Conservation (phyloP, 2,113 vertebrate genomes). For the Phocoena sinus region DNA sequence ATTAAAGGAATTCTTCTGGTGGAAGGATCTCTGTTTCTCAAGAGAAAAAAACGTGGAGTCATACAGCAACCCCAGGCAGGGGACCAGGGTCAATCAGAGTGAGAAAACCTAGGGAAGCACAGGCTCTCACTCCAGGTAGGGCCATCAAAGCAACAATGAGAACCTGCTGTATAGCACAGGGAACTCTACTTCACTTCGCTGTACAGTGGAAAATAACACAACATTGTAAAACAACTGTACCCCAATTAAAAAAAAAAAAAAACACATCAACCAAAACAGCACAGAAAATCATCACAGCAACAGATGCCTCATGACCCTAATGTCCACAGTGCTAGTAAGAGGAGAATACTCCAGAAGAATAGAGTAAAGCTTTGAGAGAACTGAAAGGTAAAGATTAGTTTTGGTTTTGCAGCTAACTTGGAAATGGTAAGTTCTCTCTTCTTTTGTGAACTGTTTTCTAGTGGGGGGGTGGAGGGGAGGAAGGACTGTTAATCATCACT, state of each 20-base stretch:
- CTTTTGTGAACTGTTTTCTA: background rate
- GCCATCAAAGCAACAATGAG: background rate
- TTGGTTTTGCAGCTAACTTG: background rate
- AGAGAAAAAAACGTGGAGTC: background rate
- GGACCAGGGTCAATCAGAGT: background rate
- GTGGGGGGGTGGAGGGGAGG: too few species aligned
- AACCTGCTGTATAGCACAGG: too few species aligned
- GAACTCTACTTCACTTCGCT: too few species aligned
- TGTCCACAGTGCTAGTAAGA: rapidly evolving
- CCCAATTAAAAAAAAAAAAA: too few species aligned
- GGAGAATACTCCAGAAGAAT: background rate
- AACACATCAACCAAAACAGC: background rate
- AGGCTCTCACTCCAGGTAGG: background rate
- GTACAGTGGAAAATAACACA: too few species aligned
- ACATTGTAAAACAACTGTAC: too few species aligned
- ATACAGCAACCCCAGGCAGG: background rate
- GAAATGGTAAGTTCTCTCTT: background rate
- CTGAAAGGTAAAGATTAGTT: background rate
- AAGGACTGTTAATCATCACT: background rate
- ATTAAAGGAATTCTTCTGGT: background rate
- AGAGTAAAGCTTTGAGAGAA: background rate
- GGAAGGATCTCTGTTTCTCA: background rate
- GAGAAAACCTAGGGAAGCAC: background rate
- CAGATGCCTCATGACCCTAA: background rate
- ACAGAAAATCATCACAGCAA: background rate